phyloP scores from a whole-genome alignment of 1,140 invertebrate species.

The Dryas iulia region DNA sequence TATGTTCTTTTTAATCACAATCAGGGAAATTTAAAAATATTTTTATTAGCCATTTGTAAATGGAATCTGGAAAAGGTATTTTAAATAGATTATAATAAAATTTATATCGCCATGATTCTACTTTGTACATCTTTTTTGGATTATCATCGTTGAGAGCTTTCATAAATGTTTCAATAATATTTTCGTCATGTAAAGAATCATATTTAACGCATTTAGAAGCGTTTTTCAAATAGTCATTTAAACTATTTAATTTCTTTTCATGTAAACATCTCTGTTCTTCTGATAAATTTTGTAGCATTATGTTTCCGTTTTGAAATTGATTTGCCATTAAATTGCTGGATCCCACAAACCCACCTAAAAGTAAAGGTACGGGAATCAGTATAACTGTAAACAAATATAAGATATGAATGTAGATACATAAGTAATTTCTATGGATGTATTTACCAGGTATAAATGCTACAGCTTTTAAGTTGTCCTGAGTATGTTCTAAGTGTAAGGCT shows the following conservation, averaged over 20 bases:
- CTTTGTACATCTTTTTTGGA: slow-evolving; percentile 63
- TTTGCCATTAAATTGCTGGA: slow-evolving; percentile 58
- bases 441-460: slow-evolving; percentile 88
- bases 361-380: not conserved
- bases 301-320: slow-evolving; percentile 42
- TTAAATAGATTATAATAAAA: slow-evolving; percentile 69
- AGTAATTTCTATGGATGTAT: not conserved
- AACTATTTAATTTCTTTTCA: slow-evolving; percentile 46
- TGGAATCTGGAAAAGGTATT: slow-evolving; percentile 55
- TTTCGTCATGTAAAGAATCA: slow-evolving; percentile 61
- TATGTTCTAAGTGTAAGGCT: slow-evolving; percentile 87
- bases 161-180: slow-evolving; percentile 65
- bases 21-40: slow-evolving; percentile 56
- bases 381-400: not conserved
- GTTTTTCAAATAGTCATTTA: slow-evolving; percentile 53
- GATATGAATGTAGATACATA: not conserved
- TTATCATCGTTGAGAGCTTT: slow-evolving; percentile 51
- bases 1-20: not conserved
- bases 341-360: slow-evolving; percentile 64
- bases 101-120: slow-evolving; percentile 69
- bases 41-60: slow-evolving; percentile 54
- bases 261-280: slow-evolving; percentile 61
- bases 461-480: slow-evolving; percentile 86
- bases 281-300: slow-evolving; percentile 55
- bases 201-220: slow-evolving; percentile 42